Evolutionary conservation across 1,140 invertebrate species (phyloP).

Genomic region (Micrasema longulum): DNA sequence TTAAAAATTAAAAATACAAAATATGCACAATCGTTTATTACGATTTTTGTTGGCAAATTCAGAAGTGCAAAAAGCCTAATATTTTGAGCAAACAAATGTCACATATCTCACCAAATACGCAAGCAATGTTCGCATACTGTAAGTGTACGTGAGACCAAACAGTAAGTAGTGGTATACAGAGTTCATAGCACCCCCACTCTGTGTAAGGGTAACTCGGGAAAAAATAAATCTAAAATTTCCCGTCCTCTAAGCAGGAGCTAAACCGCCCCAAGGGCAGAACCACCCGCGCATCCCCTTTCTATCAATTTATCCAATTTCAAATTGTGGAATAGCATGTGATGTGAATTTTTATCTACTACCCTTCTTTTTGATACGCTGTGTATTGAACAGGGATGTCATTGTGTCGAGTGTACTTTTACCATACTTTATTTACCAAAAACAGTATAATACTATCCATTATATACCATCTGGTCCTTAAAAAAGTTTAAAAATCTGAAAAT

Average conservation of each 20-base stretch:
- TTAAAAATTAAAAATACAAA: no score
- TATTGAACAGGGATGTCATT: no score
- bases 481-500: no score
- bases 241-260: slow-evolving; percentile 32
- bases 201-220: slow-evolving; percentile 28
- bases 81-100: slow-evolving; percentile 48
- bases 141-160: slow-evolving; percentile 52
- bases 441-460: no score
- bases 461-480: no score
- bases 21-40: no score
- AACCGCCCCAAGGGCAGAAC: slow-evolving; percentile 22
- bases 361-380: slow-evolving; percentile 10
- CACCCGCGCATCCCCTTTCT: slow-evolving; percentile 44
- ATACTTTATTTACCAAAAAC: no score
- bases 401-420: no score
- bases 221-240: slow-evolving; percentile 51
- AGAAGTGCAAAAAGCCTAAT: no score
- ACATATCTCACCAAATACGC: slow-evolving; percentile 52
- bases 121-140: slow-evolving; percentile 53
- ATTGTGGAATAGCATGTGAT: slow-evolving; percentile 54
- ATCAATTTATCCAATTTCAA: slow-evolving; percentile 55
- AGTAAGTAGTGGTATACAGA: slow-evolving; percentile 25
- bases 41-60: no score
- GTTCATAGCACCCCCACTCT: slow-evolving; percentile 29
- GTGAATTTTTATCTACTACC: slow-evolving; percentile 53